phyloP scores from a whole-genome alignment of 1,140 invertebrate genomes.

The Drosophila jambulina region DNA sequence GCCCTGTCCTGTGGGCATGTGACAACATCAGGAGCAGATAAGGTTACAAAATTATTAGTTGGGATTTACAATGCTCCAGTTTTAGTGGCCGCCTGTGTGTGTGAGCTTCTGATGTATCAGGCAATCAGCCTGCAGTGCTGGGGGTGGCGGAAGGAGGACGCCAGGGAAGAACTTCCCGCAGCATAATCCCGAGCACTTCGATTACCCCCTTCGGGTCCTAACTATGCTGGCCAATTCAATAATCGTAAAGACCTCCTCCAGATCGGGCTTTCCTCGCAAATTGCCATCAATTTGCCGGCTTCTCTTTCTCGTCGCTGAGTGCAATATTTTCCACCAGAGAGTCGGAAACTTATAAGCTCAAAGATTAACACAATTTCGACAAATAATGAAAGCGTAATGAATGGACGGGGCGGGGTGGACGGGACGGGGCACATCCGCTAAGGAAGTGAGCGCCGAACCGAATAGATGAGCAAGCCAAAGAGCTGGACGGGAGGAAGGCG shows the following conservation, averaged over 20 bases:
- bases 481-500: not conserved
- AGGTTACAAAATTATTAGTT: conserved; percentile 84
- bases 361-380: conserved; percentile 82
- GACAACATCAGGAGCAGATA: conserved; percentile 74
- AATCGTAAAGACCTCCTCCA: conserved; percentile 40
- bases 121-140: conserved; percentile 27
- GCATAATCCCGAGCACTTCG: conserved; percentile 11
- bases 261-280: conserved; percentile 34
- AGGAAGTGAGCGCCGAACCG: conserved; percentile 24
- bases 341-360: conserved; percentile 56
- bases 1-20: conserved; percentile 33
- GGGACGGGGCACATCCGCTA: conserved; percentile 13
- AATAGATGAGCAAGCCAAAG: conserved; percentile 35
- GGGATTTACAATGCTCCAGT: conserved; percentile 81
- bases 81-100: conserved; percentile 49
- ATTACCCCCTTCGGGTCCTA: conserved; percentile 41
- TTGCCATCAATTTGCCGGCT: conserved; percentile 70
- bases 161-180: not conserved
- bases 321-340: conserved; percentile 38
- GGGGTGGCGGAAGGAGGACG: not conserved
- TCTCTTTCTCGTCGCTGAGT: conserved; percentile 8
- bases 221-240: conserved; percentile 57
- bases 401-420: conserved; percentile 19
- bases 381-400: conserved; percentile 81
- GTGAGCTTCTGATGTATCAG: conserved; percentile 43